A percentile compares a stretch with the other conserved stretches of the same genome.
phyloP scores from a whole-genome alignment of 2,113 vertebrate genomes.

The Leptodactylus fuscus region DNA sequence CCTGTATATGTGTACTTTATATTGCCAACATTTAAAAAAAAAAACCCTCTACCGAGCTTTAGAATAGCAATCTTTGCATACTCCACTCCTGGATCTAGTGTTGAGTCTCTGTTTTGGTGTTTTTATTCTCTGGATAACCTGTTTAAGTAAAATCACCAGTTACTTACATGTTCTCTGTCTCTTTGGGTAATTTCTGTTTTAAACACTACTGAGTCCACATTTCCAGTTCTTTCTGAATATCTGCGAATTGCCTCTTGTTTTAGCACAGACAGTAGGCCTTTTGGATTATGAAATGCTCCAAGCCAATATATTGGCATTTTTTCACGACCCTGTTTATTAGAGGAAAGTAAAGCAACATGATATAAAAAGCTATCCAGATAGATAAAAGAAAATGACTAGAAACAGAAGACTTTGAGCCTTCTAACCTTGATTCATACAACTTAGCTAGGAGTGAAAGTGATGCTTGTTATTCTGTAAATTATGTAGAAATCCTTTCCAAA shows the following conservation, averaged over 20 bases:
- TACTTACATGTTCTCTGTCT: constrained; percentile 60
- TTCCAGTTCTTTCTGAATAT: constrained; percentile 47
- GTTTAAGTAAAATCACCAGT: too few species aligned
- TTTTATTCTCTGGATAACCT: too few species aligned
- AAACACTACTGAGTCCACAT: constrained; percentile 40
- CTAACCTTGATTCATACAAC: not conserved
- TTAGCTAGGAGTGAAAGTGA: not conserved
- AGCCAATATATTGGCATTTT: constrained; percentile 62
- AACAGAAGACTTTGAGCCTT: not conserved
- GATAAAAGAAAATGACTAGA: not conserved
- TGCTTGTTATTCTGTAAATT: not conserved
- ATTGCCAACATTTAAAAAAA: too few species aligned
- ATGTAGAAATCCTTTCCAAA: not conserved
- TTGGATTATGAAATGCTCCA: constrained; percentile 59
- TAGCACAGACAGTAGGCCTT: constrained; percentile 49
- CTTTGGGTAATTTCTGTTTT: constrained; percentile 56
- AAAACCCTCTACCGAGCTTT: too few species aligned
- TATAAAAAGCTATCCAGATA: not conserved
- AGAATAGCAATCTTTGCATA: too few species aligned
- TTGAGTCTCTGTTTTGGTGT: too few species aligned
- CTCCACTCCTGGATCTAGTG: too few species aligned
- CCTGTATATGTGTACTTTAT: too few species aligned
- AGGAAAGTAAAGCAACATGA: not conserved
- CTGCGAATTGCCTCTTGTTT: constrained; percentile 54
- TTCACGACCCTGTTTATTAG: constrained; percentile 50